These are phyloP conservation scores for Rhogogaster chlorosoma DNA, from an alignment of 2,888 invertebrate genomes.

Conservation along the genomic window DNA sequence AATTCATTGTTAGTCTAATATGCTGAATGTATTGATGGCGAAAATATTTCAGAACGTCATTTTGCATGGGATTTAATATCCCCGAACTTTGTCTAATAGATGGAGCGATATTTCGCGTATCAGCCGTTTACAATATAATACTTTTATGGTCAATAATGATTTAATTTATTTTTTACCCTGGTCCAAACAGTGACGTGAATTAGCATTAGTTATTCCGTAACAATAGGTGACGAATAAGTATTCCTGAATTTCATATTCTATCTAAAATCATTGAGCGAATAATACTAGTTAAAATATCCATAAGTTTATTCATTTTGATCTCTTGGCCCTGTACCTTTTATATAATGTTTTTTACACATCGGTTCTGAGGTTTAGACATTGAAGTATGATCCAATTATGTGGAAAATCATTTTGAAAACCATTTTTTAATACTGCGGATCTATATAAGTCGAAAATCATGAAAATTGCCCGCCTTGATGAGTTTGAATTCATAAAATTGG, in stretches of 20 bases:
- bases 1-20: slow-evolving; percentile 34
- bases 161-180: background rate
- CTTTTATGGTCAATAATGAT: background rate
- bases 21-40: slow-evolving; percentile 7
- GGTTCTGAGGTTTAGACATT: background rate
- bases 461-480: no score
- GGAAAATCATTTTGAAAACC: no score
- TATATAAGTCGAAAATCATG: no score
- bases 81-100: background rate
- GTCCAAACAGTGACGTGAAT: background rate
- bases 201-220: background rate
- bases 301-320: background rate
- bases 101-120: background rate
- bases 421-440: no score
- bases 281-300: background rate
- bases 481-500: no score
- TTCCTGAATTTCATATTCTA: background rate
- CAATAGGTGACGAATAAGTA: background rate
- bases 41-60: background rate
- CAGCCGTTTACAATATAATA: background rate
- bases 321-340: background rate
- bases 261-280: background rate
- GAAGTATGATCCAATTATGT: no score
- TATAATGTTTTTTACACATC: background rate
- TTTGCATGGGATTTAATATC: background rate